Conservation (phyloP, 1,140 invertebrate species). For the Sarcophaga bullata region DNA sequence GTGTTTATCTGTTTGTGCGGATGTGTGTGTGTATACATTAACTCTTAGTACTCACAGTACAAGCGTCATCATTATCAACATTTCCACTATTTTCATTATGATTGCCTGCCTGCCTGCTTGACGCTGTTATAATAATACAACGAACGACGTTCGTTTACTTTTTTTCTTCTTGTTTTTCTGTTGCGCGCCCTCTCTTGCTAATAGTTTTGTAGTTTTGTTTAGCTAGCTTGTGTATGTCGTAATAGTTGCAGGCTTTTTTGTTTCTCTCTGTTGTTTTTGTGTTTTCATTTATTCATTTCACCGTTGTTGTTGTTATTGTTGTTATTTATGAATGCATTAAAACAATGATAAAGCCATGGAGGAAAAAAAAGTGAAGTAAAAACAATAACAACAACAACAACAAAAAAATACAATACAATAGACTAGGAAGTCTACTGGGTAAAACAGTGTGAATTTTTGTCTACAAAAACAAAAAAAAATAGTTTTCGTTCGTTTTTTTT, state of each 20-base stretch:
- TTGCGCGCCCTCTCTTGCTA: not conserved
- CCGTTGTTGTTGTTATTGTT: not conserved
- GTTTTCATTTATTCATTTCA: not conserved
- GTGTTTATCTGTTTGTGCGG: too few species aligned
- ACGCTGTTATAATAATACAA: not conserved
- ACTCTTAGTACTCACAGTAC: not conserved
- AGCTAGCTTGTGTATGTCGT: not conserved
- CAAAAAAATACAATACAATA: constrained; percentile 16
- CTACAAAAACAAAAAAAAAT: not conserved
- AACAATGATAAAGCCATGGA: not conserved
- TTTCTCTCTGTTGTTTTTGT: not conserved
- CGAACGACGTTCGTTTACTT: not conserved
- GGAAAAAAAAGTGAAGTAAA: not conserved
- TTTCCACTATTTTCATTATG: constrained; percentile 22
- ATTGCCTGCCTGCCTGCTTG: not conserved
- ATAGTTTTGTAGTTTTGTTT: constrained; percentile 4
- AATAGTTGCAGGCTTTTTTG: constrained; percentile 11
- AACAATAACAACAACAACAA: not conserved
- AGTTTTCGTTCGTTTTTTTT: not conserved
- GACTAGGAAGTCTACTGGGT: constrained; percentile 25
- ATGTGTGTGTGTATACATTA: too few species aligned
- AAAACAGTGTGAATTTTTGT: constrained; percentile 10
- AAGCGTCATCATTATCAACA: not conserved
- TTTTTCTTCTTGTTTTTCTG: not conserved
- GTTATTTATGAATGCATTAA: not conserved